These are phyloP conservation scores for Amaurobius ferox DNA, from an alignment of 2,888 invertebrate species.

Conservation along the genomic window DNA sequence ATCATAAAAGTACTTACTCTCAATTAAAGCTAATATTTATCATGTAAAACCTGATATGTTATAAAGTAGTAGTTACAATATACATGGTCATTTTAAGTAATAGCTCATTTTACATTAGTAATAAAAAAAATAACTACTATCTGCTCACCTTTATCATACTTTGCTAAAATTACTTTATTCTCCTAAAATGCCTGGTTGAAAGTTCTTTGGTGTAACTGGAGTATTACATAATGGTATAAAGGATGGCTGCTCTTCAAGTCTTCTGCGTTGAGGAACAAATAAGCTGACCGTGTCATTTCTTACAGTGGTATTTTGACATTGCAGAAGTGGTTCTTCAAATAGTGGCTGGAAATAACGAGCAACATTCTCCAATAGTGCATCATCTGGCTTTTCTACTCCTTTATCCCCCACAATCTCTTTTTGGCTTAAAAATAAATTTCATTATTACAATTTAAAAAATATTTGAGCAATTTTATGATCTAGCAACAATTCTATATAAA, in stretches of 20 bases:
- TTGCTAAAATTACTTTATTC: too few relatives aligned
- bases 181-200: too few relatives aligned
- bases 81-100: too few relatives aligned
- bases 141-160: too few relatives aligned
- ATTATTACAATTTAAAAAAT: neutral
- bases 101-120: too few relatives aligned
- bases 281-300: neutral
- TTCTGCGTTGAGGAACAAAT: conserved; percentile 19
- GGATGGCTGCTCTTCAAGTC: conserved; percentile 50
- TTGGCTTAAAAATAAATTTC: conserved; percentile 20
- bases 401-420: conserved; percentile 7
- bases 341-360: neutral
- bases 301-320: neutral
- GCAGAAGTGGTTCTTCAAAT: neutral
- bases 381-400: neutral
- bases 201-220: neutral
- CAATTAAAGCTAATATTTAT: too few relatives aligned
- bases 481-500: neutral
- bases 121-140: too few relatives aligned
- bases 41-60: too few relatives aligned
- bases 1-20: too few relatives aligned
- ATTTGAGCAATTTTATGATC: neutral
- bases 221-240: conserved; percentile 28
- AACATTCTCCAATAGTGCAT: conserved; percentile 29
- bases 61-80: too few relatives aligned